Evolutionary conservation across 2,888 invertebrate genomes (phyloP).

Genomic region (Barypeithes pellucidus): DNA sequence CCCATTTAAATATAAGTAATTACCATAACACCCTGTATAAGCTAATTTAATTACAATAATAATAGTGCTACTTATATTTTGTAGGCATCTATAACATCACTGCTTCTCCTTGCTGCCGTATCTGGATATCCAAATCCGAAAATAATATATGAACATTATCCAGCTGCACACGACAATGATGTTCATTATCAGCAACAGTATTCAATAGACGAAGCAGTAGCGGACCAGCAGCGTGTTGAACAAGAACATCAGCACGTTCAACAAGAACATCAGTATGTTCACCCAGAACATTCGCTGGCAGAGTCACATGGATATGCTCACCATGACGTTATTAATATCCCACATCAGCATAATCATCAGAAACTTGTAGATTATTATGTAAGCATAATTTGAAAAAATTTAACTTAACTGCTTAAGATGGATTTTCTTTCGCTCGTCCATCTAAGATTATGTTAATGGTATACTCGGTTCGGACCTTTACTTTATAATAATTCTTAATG

Average conservation of each 20-base stretch:
- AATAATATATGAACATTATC: constrained; percentile 51
- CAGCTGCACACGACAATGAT: constrained; percentile 50
- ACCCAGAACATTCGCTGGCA: neutral
- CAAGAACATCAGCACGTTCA: constrained; percentile 13
- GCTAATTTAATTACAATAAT: too few relatives aligned
- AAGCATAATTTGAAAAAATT: too few relatives aligned
- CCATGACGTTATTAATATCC: constrained; percentile 36
- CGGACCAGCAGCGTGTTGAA: neutral
- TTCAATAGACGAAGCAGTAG: constrained; percentile 10
- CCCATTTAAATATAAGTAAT: too few relatives aligned
- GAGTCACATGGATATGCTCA: neutral
- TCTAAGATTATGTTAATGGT: too few relatives aligned
- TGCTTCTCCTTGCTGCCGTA: constrained; percentile 38
- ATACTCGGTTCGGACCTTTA: too few relatives aligned
- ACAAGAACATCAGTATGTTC: constrained; percentile 13
- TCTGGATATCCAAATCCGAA: constrained; percentile 48
- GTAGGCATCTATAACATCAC: constrained; percentile 38
- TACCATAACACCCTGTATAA: too few relatives aligned
- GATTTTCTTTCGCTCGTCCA: too few relatives aligned
- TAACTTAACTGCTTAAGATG: too few relatives aligned
- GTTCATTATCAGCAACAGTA: constrained; percentile 51
- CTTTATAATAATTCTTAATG: too few relatives aligned
- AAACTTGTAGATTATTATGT: constrained; percentile 55
- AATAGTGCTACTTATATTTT: constrained; percentile 31
- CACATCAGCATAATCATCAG: constrained; percentile 43